Base-by-base conservation (phyloP, 2,888 invertebrate genomes). In the Dryocosmus kuriphilus region DNA sequence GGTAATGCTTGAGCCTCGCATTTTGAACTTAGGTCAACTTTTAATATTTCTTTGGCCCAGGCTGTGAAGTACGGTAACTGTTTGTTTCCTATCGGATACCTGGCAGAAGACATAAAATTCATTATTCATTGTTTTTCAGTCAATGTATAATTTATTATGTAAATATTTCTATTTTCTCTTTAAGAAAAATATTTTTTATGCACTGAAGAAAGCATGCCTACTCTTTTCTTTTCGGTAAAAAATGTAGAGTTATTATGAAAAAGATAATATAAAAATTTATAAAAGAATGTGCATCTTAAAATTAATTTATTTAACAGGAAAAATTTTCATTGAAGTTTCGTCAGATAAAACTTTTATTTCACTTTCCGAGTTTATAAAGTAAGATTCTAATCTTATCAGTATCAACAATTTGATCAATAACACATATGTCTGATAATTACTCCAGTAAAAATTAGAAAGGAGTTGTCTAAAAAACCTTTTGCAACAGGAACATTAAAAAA, bases 41-140 rank as follows among this genome's bases (percentile, higher is more conserved):
- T 94, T 80, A 99, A 94, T 19, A 94, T 94, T 6, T 94, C 93
- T 75, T 93, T 92, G 32, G 97, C 97, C 97, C 97, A 99, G 83
- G 95, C 93, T 19, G 95, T 94, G 81, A 99, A 95, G 85, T 95
- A 94, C 0, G 98, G 98, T 82, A 99, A 92, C 0, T 93, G 92
- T 75, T 95, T 92, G 51, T 94, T 94, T 7, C 95, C 95, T 79
- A 98, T 94, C 4, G 96, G 94, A 92, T 98, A 98, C 89, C 97
- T 97, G 89, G n/a, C 88, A 87, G 80, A 75, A 73, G 19, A 75
- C 24, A 32, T n/a, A 75, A 67, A 62, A 67, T 73, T 16, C 51
- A 32, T 73, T 19, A 74, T 71, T 67, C n/a, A 65, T n/a, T 35
- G 24, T 41, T 11, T 30, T 46, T 27, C 22, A 55, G n/a, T 16